Evolutionary conservation across 2,797 vertebrate genomes (phyloP).

Genomic region (Mus caroli): DNA sequence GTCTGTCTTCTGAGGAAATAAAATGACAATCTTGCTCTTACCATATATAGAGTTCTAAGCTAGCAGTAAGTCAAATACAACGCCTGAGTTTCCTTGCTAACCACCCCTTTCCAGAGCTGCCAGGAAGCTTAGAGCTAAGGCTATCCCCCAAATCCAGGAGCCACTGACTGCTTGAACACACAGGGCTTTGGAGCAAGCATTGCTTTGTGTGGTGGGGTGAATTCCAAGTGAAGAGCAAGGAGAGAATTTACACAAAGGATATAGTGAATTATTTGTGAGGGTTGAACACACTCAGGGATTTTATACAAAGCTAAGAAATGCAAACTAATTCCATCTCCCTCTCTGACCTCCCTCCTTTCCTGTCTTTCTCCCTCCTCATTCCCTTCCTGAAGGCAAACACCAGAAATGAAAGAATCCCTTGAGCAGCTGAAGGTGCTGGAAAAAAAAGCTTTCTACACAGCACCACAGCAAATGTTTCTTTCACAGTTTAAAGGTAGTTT

Average conservation of each 20-base stretch:
- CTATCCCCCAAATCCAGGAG: not conserved
- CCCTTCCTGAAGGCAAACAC: not conserved
- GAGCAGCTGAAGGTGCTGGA: not conserved
- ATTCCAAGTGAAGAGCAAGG: not conserved
- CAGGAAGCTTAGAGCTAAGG: not conserved
- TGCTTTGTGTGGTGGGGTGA: not conserved
- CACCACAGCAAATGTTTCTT: not conserved
- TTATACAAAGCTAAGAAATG: not conserved
- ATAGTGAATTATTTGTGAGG: not conserved
- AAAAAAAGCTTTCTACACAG: accelerated
- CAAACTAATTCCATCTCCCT: not conserved
- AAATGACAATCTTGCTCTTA: not conserved
- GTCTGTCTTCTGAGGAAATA: not conserved
- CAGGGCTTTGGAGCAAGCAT: not conserved
- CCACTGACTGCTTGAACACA: too few relatives aligned
- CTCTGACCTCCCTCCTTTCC: not conserved
- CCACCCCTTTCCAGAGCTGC: not conserved
- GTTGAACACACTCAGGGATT: not conserved
- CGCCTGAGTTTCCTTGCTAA: not conserved
- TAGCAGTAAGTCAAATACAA: not conserved
- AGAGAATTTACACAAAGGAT: not conserved
- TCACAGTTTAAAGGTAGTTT: not conserved
- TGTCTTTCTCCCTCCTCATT: not conserved
- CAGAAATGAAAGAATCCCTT: not conserved
- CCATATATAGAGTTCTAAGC: not conserved